Evolutionary conservation across 2,888 invertebrate species (phyloP).

Genomic region (Brachyptera putata): DNA sequence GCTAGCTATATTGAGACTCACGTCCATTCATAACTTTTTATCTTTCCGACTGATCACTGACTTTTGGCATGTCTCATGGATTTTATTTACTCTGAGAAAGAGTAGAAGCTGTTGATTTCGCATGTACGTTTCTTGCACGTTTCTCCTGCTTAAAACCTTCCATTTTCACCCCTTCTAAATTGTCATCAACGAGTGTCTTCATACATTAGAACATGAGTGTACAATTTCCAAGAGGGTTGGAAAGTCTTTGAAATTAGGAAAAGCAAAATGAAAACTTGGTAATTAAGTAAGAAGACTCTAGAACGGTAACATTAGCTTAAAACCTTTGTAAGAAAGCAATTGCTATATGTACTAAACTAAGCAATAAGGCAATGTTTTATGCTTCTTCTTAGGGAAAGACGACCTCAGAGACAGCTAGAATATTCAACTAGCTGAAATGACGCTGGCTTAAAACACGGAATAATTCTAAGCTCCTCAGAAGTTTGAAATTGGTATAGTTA

Average conservation of each 20-base stretch:
- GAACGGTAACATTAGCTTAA: conserved; percentile 16
- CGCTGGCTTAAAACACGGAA: conserved; percentile 13
- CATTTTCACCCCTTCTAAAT: no score
- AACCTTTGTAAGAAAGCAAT: conserved; percentile 11
- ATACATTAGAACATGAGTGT: background rate
- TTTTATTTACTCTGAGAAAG: no score
- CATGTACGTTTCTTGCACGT: no score
- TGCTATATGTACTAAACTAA: background rate
- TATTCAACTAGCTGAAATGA: conserved; percentile 9
- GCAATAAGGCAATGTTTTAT: conserved; percentile 5
- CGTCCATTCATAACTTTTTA: no score
- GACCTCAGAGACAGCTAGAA: background rate
- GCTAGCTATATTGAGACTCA: no score
- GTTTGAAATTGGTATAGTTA: conserved; percentile 3
- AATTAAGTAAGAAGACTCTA: conserved; percentile 23
- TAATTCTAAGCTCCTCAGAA: conserved; percentile 9
- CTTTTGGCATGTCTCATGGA: no score
- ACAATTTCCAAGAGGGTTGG: conserved; percentile 10
- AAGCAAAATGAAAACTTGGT: conserved; percentile 26
- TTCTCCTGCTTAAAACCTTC: no score
- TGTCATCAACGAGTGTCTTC: no score
- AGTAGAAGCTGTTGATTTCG: no score
- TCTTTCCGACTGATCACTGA: no score
- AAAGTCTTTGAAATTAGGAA: conserved; percentile 18
- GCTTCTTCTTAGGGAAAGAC: conserved; percentile 6